These are phyloP conservation scores for Lagria hirta DNA, from an alignment of 2,888 invertebrate genomes.

Conservation along the genomic window DNA sequence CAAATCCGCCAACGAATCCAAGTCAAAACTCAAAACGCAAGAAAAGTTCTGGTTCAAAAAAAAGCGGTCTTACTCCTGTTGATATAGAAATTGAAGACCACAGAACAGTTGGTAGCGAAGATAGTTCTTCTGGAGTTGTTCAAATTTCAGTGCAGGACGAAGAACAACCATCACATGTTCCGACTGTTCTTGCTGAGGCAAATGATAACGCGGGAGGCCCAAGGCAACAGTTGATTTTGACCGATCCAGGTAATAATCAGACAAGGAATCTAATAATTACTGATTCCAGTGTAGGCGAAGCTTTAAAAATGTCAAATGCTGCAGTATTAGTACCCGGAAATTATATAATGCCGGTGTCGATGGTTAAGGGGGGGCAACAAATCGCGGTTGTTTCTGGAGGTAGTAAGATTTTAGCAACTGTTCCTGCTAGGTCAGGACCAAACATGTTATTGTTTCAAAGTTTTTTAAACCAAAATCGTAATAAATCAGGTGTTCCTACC, in stretches of 20 bases:
- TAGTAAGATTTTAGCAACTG: conserved; percentile 60
- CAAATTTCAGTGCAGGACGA: conserved; percentile 60
- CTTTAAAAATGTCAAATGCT: conserved; percentile 65
- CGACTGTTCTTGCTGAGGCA: conserved; percentile 52
- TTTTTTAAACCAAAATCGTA: conserved; percentile 66
- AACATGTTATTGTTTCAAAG: conserved; percentile 69
- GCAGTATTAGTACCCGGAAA: conserved; percentile 73
- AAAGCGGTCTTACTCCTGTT: conserved; percentile 50
- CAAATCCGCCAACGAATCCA: conserved; percentile 73
- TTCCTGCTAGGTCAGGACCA: conserved; percentile 58
- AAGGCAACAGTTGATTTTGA: conserved; percentile 45
- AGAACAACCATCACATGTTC: conserved; percentile 55
- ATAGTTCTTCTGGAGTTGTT: conserved; percentile 72
- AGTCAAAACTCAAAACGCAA: conserved; percentile 71
- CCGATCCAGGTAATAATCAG: conserved; percentile 46
- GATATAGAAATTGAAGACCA: conserved; percentile 64
- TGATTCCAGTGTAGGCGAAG: conserved; percentile 63
- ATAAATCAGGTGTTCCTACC: conserved; percentile 58
- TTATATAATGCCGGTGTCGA: conserved; percentile 70
- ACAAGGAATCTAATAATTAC: conserved; percentile 64
- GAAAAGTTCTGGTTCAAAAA: conserved; percentile 63
- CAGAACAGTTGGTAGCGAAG: conserved; percentile 74
- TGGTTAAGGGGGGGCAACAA: conserved; percentile 72
- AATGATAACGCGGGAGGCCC: conserved; percentile 41
- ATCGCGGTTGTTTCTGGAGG: conserved; percentile 73